Conservation (phyloP, 1,140 invertebrate genomes). For the Formica selysi region DNA sequence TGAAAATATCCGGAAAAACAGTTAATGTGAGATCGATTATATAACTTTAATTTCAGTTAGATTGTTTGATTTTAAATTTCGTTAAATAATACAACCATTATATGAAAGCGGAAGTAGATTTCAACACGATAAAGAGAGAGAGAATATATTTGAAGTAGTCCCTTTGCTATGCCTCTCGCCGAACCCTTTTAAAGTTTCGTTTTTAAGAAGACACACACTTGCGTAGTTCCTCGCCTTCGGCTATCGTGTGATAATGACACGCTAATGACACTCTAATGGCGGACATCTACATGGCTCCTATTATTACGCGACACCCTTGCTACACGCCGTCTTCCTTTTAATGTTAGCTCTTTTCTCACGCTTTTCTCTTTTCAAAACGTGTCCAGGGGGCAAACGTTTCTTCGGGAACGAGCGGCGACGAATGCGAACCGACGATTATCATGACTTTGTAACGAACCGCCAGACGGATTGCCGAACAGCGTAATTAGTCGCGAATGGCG, state of each 20-base stretch:
- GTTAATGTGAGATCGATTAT: constrained; percentile 26
- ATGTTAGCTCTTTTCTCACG: not conserved
- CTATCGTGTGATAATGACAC: constrained; percentile 66
- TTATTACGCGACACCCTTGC: constrained; percentile 40
- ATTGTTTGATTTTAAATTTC: constrained; percentile 34
- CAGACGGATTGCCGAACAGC: constrained; percentile 5
- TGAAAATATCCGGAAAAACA: not conserved
- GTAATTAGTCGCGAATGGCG: constrained; percentile 49
- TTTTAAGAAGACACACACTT: constrained; percentile 53
- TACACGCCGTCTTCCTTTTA: constrained; percentile 13
- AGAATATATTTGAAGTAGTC: constrained; percentile 32
- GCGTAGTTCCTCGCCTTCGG: constrained; percentile 28
- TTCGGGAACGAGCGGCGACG: not conserved
- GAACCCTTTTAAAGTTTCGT: constrained; percentile 1
- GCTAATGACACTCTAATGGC: constrained; percentile 66
- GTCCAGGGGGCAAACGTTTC: not conserved
- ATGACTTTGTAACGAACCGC: constrained; percentile 23
- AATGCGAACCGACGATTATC: constrained; percentile 37
- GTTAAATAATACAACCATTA: not conserved
- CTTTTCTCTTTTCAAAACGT: not conserved
- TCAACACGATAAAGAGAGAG: constrained; percentile 6
- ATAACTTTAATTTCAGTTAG: constrained; percentile 24
- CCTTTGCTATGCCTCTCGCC: not conserved
- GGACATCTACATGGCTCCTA: constrained; percentile 31
- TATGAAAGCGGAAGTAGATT: constrained; percentile 8